Conservation (phyloP, 2,797 vertebrate genomes). For the Apogon talboti region DNA sequence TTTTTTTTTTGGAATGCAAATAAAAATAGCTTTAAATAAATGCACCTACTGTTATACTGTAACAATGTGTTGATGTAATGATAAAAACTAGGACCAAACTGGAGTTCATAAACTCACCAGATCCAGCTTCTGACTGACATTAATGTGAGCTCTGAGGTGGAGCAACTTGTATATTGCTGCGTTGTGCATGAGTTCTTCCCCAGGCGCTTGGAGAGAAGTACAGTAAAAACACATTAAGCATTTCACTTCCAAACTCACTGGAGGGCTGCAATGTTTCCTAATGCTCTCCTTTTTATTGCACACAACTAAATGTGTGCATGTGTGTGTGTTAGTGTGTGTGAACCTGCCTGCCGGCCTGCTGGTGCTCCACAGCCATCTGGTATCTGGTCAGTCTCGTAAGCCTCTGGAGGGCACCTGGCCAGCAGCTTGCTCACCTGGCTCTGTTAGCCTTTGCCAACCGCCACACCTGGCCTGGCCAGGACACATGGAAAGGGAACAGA, state of each 20-base stretch:
- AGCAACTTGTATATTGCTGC: slow-evolving; percentile 44
- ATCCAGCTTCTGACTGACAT: slow-evolving; percentile 53
- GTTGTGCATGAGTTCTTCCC: slow-evolving; percentile 46
- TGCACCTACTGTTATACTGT: no score
- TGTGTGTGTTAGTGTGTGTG: slow-evolving; percentile 15
- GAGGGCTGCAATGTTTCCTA: slow-evolving; percentile 59
- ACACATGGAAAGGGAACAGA: slow-evolving; percentile 56
- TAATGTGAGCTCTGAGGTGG: slow-evolving; percentile 51
- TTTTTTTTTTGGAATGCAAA: no score
- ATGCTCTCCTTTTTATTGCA: slow-evolving; percentile 58
- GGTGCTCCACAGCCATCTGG: slow-evolving; percentile 73
- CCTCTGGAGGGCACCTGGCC: slow-evolving; percentile 80
- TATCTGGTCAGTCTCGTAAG: slow-evolving; percentile 74
- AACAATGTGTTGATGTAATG: not conserved
- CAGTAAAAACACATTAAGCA: slow-evolving; percentile 72
- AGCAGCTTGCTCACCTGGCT: slow-evolving; percentile 80
- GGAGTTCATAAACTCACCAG: slow-evolving; percentile 9
- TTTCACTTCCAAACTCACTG: slow-evolving; percentile 63
- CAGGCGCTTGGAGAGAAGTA: slow-evolving; percentile 47
- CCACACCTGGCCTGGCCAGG: slow-evolving; percentile 70
- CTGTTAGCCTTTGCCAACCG: slow-evolving; percentile 66
- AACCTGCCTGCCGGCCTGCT: slow-evolving; percentile 50
- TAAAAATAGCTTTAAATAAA: no score
- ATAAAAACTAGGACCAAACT: slow-evolving; percentile 9
- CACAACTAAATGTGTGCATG: slow-evolving; percentile 29